Conservation (phyloP, 2,888 invertebrate genomes). For the Gymnocheta viridis region DNA sequence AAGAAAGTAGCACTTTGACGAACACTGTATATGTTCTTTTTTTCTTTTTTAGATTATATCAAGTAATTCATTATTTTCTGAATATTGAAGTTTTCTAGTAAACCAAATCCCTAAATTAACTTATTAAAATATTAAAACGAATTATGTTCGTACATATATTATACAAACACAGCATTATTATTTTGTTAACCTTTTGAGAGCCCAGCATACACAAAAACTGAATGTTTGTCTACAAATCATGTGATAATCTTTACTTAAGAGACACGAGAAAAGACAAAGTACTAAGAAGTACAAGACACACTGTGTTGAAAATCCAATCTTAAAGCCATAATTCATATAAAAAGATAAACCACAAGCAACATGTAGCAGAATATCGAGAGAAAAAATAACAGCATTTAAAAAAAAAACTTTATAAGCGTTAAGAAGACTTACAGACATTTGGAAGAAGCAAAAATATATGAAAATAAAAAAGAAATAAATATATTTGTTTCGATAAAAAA, state of each 20-base stretch:
- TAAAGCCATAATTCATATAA: constrained; percentile 79
- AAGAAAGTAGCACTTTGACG: no score
- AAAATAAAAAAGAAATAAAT: constrained; percentile 11
- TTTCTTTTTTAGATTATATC: no score
- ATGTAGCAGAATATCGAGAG: constrained; percentile 20
- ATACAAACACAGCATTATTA: background rate
- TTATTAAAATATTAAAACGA: background rate
- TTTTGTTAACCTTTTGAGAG: constrained; percentile 21
- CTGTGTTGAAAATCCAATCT: constrained; percentile 81
- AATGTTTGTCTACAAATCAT: constrained; percentile 70
- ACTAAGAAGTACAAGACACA: constrained; percentile 52
- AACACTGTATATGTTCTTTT: no score
- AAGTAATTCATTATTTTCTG: background rate
- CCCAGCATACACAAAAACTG: background rate
- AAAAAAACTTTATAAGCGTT: constrained; percentile 49
- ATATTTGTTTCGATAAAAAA: constrained; percentile 5
- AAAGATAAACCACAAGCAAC: constrained; percentile 63
- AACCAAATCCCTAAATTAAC: background rate
- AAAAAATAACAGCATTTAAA: constrained; percentile 52
- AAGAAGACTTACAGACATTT: constrained; percentile 46
- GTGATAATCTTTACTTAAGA: constrained; percentile 75
- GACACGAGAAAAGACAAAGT: constrained; percentile 26
- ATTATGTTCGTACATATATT: constrained; percentile 1
- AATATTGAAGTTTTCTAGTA: background rate
- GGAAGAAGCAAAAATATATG: background rate